A percentile compares a stretch with the other conserved stretches of the same genome.
These are phyloP conservation scores for Horisme vitalbata DNA, from an alignment of 2,888 invertebrate genomes.

Conservation along the genomic window DNA sequence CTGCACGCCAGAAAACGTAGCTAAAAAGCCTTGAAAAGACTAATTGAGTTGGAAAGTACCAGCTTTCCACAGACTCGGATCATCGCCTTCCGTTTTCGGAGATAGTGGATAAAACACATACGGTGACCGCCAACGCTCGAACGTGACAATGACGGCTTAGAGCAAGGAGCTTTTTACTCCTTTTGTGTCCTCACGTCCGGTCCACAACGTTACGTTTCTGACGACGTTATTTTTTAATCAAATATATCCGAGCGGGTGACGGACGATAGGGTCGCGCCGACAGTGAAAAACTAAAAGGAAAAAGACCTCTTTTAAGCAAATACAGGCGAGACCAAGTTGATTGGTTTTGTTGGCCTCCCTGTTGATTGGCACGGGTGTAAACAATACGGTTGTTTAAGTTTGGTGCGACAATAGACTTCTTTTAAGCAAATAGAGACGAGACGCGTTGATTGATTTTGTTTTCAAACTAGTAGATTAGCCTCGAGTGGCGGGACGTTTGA, in stretches of 20 bases:
- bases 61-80: conserved; percentile 39
- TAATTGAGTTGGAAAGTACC: conserved; percentile 36
- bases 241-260: conserved; percentile 82
- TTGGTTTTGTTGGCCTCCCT: conserved; percentile 82
- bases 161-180: conserved; percentile 70
- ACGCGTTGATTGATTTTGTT: conserved; percentile 58
- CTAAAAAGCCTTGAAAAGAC: conserved; percentile 38
- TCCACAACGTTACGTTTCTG: conserved; percentile 78
- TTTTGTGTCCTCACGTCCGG: conserved; percentile 65
- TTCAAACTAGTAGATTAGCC: conserved; percentile 45
- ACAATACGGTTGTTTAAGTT: conserved; percentile 80
- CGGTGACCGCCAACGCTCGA: conserved; percentile 42
- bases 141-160: conserved; percentile 80
- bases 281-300: conserved; percentile 78
- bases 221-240: conserved; percentile 84
- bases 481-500: conserved; percentile 30
- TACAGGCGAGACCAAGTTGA: conserved; percentile 83
- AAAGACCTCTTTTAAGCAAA: conserved; percentile 79
- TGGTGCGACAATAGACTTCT: conserved; percentile 74
- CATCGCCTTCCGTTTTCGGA: conserved; percentile 55
- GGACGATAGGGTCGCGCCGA: conserved; percentile 78
- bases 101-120: conserved; percentile 73
- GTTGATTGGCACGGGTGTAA: conserved; percentile 81
- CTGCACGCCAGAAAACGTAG: conserved; percentile 22
- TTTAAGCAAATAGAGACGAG: conserved; percentile 57